Conservation (phyloP, 2,888 invertebrate genomes). For the Taphrorychus bicolor region DNA sequence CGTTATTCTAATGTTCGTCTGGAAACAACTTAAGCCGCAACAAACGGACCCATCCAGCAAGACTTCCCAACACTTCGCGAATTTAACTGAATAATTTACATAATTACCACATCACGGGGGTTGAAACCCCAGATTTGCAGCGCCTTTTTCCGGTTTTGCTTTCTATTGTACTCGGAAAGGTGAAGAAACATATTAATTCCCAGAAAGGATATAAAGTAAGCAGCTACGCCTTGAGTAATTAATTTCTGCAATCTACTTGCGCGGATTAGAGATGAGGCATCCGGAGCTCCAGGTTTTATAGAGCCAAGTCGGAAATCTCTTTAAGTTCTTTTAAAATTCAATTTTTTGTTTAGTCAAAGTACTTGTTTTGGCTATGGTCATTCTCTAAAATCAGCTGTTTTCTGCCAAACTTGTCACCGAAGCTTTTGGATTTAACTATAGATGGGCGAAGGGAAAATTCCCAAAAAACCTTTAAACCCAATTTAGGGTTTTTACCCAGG, state of each 20-base stretch:
- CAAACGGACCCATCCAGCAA: conserved; percentile 31
- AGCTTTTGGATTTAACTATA: too few relatives aligned
- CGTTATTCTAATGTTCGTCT: conserved; percentile 33
- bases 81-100: conserved; percentile 40
- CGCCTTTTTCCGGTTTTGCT: conserved; percentile 16
- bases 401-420: too few relatives aligned
- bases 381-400: too few relatives aligned
- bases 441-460: too few relatives aligned
- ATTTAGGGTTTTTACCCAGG: too few relatives aligned
- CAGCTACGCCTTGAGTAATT: not conserved
- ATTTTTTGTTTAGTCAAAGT: too few relatives aligned
- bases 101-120: conserved; percentile 29
- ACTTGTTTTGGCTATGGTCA: too few relatives aligned
- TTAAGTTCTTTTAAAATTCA: too few relatives aligned
- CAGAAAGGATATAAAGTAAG: conserved; percentile 5
- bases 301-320: too few relatives aligned
- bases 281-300: too few relatives aligned
- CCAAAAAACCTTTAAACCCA: too few relatives aligned
- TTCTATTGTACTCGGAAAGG: conserved; percentile 18
- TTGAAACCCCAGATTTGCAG: conserved; percentile 14
- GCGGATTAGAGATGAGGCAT: not conserved
- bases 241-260: not conserved
- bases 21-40: conserved; percentile 30
- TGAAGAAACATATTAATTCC: conserved; percentile 19
- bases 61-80: conserved; percentile 34